Evolutionary conservation across 2,888 invertebrate genomes (phyloP), one percentile per base, ranked within the genome.

Genomic region (Loripinus fragilis): DNA sequence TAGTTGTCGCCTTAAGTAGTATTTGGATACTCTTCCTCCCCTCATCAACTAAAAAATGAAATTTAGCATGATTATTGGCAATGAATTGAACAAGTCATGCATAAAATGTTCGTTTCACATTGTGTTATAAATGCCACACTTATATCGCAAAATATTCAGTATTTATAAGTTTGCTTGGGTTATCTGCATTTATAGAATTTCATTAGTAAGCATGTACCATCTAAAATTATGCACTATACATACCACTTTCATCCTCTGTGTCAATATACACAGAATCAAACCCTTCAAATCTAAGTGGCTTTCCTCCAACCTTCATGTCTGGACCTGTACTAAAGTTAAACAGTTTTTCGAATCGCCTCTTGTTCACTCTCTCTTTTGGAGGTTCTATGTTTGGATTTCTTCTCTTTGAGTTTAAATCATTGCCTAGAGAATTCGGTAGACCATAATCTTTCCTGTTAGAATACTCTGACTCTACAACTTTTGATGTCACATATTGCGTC

Each of bases 401-500:
- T 45, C 71, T 50, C 25, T 48, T 68, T 25, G 66, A 64, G 52
- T 72, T 69, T 17, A 73, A 67, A 17, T 80, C 71, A 28, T 55
- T 73, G 41, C 50, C 76, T 0, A 81, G 60, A 20, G 86, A 85
- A 50, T 87, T 88, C 5, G 91, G 91, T n/a, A 91, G 78, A 23
- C 91, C 91, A 65, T 89, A 90, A 28, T 86, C 79, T n/a, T 86
- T 71, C 0, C 90, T 81, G 68, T 87, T 86, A 65, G 69, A 84
- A 42, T 84, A 81, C 68, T 89, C 90, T 55, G 90, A 83, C 64
- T 89, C 89, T 1, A 91, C 78, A n/a, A 89, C 86, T 25, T 89
- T 85, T 68, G 86, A 84, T 42, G 91, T 91, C 41, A 91, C 90
- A 73, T 91, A 91, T 76, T 91, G 91, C 12, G 88, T 89, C 73